Evolutionary conservation across 2,888 invertebrate species (phyloP).

Genomic region (Drosophila engyochracea): DNA sequence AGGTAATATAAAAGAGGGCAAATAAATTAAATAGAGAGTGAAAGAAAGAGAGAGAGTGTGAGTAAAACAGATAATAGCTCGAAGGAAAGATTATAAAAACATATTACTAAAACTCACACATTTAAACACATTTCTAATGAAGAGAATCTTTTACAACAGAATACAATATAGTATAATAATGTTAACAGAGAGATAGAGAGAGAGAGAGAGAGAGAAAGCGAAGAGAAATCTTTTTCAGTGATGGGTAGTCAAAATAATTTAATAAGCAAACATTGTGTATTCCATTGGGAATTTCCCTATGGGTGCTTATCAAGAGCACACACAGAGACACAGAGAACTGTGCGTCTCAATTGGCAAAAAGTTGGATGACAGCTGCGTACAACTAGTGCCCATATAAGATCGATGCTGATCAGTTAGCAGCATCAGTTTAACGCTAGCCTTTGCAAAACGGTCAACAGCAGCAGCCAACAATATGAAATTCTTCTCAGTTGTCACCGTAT

Average conservation of each 20-base stretch:
- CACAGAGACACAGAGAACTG: background rate
- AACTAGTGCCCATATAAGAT: slow-evolving; percentile 28
- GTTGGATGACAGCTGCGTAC: background rate
- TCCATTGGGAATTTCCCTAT: slow-evolving; percentile 11
- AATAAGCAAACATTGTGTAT: background rate
- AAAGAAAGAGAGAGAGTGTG: background rate
- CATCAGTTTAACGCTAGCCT: slow-evolving; percentile 38
- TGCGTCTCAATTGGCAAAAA: background rate
- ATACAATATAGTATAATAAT: background rate
- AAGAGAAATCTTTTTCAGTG: no score
- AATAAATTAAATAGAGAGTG: background rate
- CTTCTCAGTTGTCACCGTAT: slow-evolving; percentile 62
- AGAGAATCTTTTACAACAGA: background rate
- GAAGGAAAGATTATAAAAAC: background rate
- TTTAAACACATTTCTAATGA: background rate
- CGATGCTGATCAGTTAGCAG: background rate
- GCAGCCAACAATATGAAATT: slow-evolving; percentile 55
- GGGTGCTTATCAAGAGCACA: background rate
- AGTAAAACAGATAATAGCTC: background rate
- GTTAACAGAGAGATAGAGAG: background rate
- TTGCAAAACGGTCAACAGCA: slow-evolving; percentile 28
- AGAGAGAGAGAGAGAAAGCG: no score
- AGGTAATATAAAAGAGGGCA: background rate
- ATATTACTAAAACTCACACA: background rate
- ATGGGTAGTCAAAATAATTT: background rate